These are phyloP conservation scores for Glareola pratincola DNA, from an alignment of 2,113 vertebrate genomes.

Conservation along the genomic window DNA sequence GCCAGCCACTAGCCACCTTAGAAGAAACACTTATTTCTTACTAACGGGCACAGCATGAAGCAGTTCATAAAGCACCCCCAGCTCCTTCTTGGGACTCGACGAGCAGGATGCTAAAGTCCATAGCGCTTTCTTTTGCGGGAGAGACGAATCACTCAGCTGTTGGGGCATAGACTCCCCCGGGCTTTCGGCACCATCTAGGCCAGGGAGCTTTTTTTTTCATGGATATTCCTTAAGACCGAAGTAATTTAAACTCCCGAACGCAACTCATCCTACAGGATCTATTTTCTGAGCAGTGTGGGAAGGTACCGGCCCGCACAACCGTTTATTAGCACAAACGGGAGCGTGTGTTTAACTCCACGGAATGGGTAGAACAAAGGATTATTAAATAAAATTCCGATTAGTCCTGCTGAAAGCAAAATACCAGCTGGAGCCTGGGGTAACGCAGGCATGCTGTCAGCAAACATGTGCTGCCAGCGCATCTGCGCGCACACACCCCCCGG, in stretches of 20 bases:
- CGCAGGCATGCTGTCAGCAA: background rate
- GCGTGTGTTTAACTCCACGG: background rate
- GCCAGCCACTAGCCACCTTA: background rate
- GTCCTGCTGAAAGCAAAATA: conserved; percentile 44
- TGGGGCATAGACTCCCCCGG: background rate
- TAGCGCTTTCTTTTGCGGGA: background rate
- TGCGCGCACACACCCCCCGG: background rate
- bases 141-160: background rate
- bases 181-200: background rate
- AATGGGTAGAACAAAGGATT: conserved; percentile 34
- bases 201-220: background rate
- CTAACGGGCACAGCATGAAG: background rate
- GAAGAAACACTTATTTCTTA: background rate
- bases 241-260: background rate
- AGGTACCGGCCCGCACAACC: background rate
- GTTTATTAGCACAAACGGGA: conserved; percentile 39
- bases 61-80: background rate
- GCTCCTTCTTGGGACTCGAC: background rate
- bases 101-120: background rate
- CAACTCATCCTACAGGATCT: conserved; percentile 41
- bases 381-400: conserved; percentile 38
- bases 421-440: conserved; percentile 43
- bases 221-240: conserved; percentile 14
- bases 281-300: conserved; percentile 60
- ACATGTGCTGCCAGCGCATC: conserved; percentile 27